Conservation (phyloP, 2,113 vertebrate genomes). For the Pteruthius melanotis region DNA sequence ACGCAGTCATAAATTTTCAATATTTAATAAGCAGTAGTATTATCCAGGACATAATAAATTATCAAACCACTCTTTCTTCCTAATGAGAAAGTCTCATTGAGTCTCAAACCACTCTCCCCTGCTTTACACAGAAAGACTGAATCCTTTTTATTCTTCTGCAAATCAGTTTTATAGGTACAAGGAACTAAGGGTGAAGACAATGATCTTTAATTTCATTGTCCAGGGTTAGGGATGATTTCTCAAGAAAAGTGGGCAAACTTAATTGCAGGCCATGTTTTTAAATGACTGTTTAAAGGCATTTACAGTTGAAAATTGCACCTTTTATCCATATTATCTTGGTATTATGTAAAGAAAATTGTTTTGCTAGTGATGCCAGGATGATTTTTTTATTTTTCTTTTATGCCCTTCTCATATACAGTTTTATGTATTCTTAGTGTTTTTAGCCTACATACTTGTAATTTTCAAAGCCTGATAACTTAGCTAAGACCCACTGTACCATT, state of each 20-base stretch:
- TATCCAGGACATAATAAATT: not conserved
- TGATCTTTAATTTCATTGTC: not conserved
- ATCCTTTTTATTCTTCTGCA: not conserved
- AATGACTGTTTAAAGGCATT: not conserved
- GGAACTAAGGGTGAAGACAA: not conserved
- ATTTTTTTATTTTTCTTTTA: too few species aligned
- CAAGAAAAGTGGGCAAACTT: not conserved
- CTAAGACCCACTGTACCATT: too few species aligned
- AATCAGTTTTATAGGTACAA: not conserved
- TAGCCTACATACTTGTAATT: too few species aligned
- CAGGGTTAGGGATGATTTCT: not conserved
- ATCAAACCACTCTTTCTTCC: not conserved
- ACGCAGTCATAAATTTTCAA: not conserved
- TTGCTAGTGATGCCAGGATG: too few species aligned
- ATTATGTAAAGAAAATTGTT: not conserved
- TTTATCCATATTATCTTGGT: not conserved
- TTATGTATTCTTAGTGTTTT: too few species aligned
- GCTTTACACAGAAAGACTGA: not conserved
- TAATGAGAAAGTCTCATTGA: too few species aligned
- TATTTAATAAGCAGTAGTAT: not conserved
- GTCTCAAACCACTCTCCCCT: not conserved
- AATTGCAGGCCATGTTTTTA: not conserved
- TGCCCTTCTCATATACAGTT: too few species aligned
- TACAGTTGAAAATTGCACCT: not conserved
- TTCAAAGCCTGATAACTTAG: too few species aligned